Evolutionary conservation across 2,888 invertebrate species (phyloP).

Genomic region (Erebia ligea): DNA sequence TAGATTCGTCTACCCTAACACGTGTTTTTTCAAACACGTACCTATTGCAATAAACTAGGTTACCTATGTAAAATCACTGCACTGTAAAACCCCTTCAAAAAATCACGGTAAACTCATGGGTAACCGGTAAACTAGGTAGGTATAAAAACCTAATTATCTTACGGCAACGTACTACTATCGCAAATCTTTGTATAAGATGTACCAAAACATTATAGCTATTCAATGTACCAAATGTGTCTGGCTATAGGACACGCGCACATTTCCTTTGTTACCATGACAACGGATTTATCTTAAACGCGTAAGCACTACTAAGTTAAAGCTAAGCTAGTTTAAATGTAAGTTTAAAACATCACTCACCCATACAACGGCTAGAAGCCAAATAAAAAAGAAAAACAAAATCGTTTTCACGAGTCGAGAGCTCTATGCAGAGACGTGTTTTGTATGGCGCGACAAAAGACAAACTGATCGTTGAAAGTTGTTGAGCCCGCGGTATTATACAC

Average conservation of each 20-base stretch:
- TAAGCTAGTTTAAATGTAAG: slow-evolving; percentile 26
- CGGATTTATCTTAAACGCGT: slow-evolving; percentile 6
- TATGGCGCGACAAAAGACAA: slow-evolving; percentile 64
- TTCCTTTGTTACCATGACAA: slow-evolving; percentile 40
- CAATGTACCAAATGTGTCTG: slow-evolving; percentile 19
- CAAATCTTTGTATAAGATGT: slow-evolving; percentile 32
- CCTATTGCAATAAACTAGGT: too few species aligned
- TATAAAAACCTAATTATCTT: not conserved
- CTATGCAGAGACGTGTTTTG: slow-evolving; percentile 63
- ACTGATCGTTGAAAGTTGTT: slow-evolving; percentile 69
- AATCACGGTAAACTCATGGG: not conserved
- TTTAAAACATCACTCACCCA: slow-evolving; percentile 70
- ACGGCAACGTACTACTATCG: not conserved
- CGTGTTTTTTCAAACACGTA: too few species aligned
- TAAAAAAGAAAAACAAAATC: slow-evolving; percentile 78
- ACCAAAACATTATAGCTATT: slow-evolving; percentile 22
- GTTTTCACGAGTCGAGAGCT: slow-evolving; percentile 69
- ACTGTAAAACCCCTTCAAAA: not conserved
- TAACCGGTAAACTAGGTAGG: too few species aligned
- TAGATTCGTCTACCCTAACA: too few species aligned
- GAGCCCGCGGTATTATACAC: slow-evolving; percentile 64
- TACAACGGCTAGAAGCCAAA: slow-evolving; percentile 85
- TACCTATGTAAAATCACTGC: too few species aligned
- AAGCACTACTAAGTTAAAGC: not conserved
- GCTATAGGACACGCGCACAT: slow-evolving; percentile 31